A percentile compares a stretch with the other conserved stretches of the same genome.
phyloP scores from a whole-genome alignment of 23 tunicate species.

The Trididemnum miniatum region DNA sequence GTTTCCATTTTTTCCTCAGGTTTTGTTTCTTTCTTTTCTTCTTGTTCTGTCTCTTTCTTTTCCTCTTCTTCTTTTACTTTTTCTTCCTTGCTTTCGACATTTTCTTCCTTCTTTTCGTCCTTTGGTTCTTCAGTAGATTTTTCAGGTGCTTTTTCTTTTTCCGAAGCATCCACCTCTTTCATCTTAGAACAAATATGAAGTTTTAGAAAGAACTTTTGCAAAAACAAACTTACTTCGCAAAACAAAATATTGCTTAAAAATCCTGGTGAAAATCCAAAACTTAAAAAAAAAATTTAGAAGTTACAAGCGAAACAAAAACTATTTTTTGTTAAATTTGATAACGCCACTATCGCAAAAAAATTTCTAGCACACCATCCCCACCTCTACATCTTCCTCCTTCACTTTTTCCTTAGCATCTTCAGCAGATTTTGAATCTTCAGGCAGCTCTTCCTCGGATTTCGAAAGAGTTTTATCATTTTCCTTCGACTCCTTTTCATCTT shows the following conservation, averaged over 20 bases:
- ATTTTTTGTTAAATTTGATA: too few relatives aligned
- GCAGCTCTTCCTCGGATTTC: too few relatives aligned
- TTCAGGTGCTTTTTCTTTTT: constrained; percentile 22
- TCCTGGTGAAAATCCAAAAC: too few relatives aligned
- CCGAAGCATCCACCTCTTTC: too few relatives aligned
- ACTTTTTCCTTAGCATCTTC: background rate
- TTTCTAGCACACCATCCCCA: too few relatives aligned
- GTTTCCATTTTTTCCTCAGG: background rate
- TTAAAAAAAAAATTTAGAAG: too few relatives aligned
- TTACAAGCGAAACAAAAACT: too few relatives aligned
- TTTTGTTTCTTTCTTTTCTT: background rate
- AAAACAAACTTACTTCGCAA: too few relatives aligned
- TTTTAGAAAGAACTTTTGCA: too few relatives aligned
- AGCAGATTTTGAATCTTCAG: background rate
- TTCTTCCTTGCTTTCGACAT: constrained; percentile 4
- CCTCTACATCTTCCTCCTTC: constrained; percentile 26
- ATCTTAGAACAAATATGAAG: too few relatives aligned
- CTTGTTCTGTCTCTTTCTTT: background rate
- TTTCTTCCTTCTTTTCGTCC: constrained; percentile 9
- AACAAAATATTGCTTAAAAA: too few relatives aligned
- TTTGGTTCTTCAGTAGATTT: constrained; percentile 19
- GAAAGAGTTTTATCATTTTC: background rate
- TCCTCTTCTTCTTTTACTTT: background rate
- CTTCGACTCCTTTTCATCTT: background rate
- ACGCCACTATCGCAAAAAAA: too few relatives aligned